A percentile compares a stretch with the other conserved stretches of the same genome.
phyloP scores from a whole-genome alignment of 2,113 vertebrate genomes.

The Hippocampus mohnikei region DNA sequence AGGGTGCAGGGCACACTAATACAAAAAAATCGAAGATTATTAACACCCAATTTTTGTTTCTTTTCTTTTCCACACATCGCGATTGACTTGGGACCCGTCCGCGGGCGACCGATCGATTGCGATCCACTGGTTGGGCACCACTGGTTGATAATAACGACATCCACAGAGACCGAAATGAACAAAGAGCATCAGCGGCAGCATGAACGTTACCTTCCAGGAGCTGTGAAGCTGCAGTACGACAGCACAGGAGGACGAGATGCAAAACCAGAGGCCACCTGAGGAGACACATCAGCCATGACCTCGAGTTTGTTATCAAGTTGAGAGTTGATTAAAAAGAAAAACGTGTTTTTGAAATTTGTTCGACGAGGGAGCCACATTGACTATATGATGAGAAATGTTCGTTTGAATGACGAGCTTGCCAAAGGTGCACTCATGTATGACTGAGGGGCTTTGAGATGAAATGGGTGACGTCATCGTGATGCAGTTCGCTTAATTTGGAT shows the following conservation, averaged over 20 bases:
- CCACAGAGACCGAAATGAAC: neutral
- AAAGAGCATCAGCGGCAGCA: neutral
- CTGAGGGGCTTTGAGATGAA: neutral
- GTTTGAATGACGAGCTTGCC: neutral
- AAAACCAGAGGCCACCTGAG: constrained; percentile 55
- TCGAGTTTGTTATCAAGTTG: neutral
- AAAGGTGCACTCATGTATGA: constrained; percentile 13
- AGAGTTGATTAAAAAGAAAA: neutral
- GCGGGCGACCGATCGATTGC: too few species aligned
- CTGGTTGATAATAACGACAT: neutral
- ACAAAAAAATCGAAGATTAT: too few species aligned
- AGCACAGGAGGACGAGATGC: constrained; percentile 50
- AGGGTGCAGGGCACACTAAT: too few species aligned
- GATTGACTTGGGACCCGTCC: too few species aligned
- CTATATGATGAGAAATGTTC: neutral
- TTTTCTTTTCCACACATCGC: too few species aligned
- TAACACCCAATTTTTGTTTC: too few species aligned
- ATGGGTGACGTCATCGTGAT: neutral
- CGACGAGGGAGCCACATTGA: neutral
- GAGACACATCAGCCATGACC: constrained; percentile 28
- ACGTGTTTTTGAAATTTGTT: neutral
- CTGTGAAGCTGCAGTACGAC: constrained; percentile 47
- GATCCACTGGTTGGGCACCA: too few species aligned
- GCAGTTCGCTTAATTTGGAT: neutral
- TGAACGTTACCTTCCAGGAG: constrained; percentile 60